Base-by-base conservation (phyloP, 1,140 invertebrate species). In the Halyomorpha halys region DNA sequence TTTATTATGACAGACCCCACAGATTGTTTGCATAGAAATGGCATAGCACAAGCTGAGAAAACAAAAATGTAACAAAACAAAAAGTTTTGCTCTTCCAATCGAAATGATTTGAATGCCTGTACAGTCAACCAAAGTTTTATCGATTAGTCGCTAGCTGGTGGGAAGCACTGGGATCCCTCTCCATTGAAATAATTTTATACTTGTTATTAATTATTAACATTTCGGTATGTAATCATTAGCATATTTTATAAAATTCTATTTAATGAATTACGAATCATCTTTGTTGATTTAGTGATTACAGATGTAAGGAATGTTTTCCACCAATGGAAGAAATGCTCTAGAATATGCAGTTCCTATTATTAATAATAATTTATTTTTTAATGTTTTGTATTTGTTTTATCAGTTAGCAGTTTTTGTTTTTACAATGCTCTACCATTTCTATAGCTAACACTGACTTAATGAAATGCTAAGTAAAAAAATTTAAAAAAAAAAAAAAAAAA, bases 381-480 rank as follows among this genome's bases (percentile, higher is more conserved):
- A 21, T 23, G 23, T 49, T 49, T 19, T 49, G n/a, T 49, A 18
- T 49, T 49, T 49, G 19, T 49, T 19, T 49, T n/a, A 19, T 49
- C 19, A 56, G 6, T 53, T 53, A 19, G 21, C 21, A 19, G 18
- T 56, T 56, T 23, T 56, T 56, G 18, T 23, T 56, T 56, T 56
- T 56, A 21, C n/a, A 27, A 23, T 39, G 64, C 64, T 65, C 18
- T 65, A 59, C 64, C 64, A 65, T 65, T 65, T 65, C 64, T 25
- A 64, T 61, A 64, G 44, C 54, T 49, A 64, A 56, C 54, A 44
- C 51, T 59, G 18, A 60, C 54, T 34, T 59, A 44, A 65, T 60
- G 30, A 39, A 39, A 39, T 54, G 53, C 51, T 56, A 39, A 39
- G 34, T 39, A 39, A 39, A 39, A 39, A 39, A 39, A 39, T 39